These are phyloP conservation scores for Musca vetustissima DNA, from an alignment of 1,140 invertebrate genomes.

Conservation along the genomic window DNA sequence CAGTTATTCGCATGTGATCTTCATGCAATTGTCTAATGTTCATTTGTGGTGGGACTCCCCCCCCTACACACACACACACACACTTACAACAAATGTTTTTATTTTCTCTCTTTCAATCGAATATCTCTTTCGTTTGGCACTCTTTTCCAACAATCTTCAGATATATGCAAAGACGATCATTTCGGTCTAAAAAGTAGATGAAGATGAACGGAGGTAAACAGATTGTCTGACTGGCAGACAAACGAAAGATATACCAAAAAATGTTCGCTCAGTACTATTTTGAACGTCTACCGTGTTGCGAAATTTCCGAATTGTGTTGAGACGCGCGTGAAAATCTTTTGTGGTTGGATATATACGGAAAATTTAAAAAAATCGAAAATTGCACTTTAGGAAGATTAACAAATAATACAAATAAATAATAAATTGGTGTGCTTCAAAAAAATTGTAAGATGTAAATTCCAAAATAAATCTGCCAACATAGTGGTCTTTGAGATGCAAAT, in stretches of 20 bases:
- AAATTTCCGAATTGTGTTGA: neutral
- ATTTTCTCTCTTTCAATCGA: too few relatives aligned
- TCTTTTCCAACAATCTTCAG: too few relatives aligned
- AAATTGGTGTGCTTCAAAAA: neutral
- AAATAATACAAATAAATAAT: neutral
- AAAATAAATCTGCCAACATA: neutral
- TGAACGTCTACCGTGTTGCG: conserved; percentile 20
- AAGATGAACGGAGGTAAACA: too few relatives aligned
- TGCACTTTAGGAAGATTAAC: neutral
- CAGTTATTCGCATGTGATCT: conserved; percentile 14
- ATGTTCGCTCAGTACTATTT: conserved; percentile 12
- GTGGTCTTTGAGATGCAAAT: too few relatives aligned
- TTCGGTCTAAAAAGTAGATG: too few relatives aligned
- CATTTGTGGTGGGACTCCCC: too few relatives aligned
- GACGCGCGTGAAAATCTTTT: neutral
- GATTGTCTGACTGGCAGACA: too few relatives aligned
- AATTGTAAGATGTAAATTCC: neutral
- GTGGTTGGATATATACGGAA: neutral
- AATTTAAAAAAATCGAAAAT: neutral
- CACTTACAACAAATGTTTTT: too few relatives aligned
- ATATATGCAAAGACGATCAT: too few relatives aligned
- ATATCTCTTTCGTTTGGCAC: too few relatives aligned
- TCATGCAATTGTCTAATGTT: neutral
- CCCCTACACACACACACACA: too few relatives aligned
- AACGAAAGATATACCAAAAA: neutral